phyloP scores from a whole-genome alignment of 2,888 invertebrate species.

The Tholera decimalis region DNA sequence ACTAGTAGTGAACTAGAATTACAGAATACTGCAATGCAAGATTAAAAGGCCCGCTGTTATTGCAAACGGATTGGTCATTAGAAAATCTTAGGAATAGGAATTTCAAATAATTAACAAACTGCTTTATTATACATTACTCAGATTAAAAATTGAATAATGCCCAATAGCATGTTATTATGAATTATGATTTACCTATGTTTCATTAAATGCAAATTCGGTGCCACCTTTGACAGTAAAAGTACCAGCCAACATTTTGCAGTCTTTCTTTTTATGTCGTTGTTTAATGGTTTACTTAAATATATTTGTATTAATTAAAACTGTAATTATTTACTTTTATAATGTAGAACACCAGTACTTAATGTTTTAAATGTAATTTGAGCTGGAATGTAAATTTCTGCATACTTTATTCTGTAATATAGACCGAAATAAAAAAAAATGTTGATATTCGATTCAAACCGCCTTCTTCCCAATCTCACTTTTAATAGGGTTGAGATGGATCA shows the following conservation, averaged over 20 bases:
- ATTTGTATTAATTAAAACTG: constrained; percentile 36
- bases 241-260: constrained; percentile 40
- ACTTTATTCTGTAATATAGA: constrained; percentile 22
- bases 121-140: neutral
- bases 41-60: neutral
- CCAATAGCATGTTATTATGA: neutral
- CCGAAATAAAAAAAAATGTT: constrained; percentile 9
- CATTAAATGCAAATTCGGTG: constrained; percentile 7
- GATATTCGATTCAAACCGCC: constrained; percentile 6
- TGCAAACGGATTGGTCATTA: constrained; percentile 1
- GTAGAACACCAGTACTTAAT: constrained; percentile 45
- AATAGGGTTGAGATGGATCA: constrained; percentile 10
- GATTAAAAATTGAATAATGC: neutral
- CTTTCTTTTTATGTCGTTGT: constrained; percentile 40
- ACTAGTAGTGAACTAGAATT: neutral
- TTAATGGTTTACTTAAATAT: constrained; percentile 45
- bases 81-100: constrained; percentile 26
- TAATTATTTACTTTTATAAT: constrained; percentile 18
- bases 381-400: constrained; percentile 21
- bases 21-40: neutral
- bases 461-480: constrained; percentile 7
- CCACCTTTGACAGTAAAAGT: neutral
- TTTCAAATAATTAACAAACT: constrained; percentile 21
- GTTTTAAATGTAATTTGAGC: constrained; percentile 36
- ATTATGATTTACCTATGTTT: constrained; percentile 4